These are phyloP conservation scores for Drosophila kepulauana DNA, from an alignment of 1,140 invertebrate genomes.

Conservation along the genomic window DNA sequence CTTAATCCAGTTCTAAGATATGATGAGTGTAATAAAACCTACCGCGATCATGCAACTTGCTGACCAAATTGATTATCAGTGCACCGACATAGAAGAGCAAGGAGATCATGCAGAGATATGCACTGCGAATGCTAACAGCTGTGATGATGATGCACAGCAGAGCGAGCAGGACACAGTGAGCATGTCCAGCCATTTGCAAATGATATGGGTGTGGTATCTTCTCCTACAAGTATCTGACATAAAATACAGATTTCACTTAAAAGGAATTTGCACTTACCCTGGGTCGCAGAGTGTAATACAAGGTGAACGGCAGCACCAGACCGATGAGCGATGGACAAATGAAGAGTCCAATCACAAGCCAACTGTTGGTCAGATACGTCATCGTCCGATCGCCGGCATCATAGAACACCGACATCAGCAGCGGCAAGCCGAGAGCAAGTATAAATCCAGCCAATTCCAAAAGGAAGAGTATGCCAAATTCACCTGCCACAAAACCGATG, in stretches of 20 bases:
- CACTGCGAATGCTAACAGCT: slow-evolving; percentile 55
- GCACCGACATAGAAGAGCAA: slow-evolving; percentile 70
- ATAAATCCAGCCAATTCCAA: slow-evolving; percentile 61
- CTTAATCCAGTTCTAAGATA: not conserved
- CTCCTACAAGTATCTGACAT: slow-evolving; percentile 33
- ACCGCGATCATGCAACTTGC: slow-evolving; percentile 76
- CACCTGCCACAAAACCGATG: slow-evolving; percentile 41
- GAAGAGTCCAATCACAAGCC: slow-evolving; percentile 87
- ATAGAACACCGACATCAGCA: slow-evolving; percentile 85
- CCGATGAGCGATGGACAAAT: slow-evolving; percentile 86
- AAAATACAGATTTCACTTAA: too few species aligned
- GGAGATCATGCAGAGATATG: slow-evolving; percentile 71
- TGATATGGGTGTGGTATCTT: slow-evolving; percentile 59
- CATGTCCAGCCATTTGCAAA: slow-evolving; percentile 70
- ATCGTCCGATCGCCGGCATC: slow-evolving; percentile 86
- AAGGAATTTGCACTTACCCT: slow-evolving; percentile 85
- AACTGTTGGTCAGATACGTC: slow-evolving; percentile 90
- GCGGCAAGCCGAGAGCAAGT: slow-evolving; percentile 85
- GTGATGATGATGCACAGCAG: slow-evolving; percentile 64
- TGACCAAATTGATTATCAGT: slow-evolving; percentile 68
- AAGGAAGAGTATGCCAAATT: slow-evolving; percentile 63
- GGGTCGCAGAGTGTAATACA: slow-evolving; percentile 65
- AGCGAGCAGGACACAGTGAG: slow-evolving; percentile 63
- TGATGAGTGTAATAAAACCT: not conserved
- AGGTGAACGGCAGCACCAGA: slow-evolving; percentile 50